These are phyloP conservation scores for Lacanobia oleracea DNA, from an alignment of 2,888 invertebrate species.

Conservation along the genomic window DNA sequence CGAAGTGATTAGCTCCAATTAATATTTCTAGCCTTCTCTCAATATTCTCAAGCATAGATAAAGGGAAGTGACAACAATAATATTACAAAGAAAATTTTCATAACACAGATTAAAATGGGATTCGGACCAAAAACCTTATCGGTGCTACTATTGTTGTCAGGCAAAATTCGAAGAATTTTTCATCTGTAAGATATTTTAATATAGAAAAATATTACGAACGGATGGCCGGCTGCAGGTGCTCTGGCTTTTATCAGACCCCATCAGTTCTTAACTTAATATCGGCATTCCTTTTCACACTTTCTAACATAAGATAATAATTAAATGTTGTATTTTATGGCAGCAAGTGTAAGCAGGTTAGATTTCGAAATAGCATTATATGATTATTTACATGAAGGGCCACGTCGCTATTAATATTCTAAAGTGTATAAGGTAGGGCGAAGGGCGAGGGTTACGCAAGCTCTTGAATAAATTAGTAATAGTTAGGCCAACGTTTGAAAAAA, in stretches of 20 bases:
- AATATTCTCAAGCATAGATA: not conserved
- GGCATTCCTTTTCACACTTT: constrained; percentile 36
- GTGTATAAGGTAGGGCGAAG: constrained; percentile 66
- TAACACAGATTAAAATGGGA: constrained; percentile 7
- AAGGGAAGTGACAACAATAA: not conserved
- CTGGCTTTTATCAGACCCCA: constrained; percentile 16
- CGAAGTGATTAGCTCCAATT: not conserved
- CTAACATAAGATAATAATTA: constrained; percentile 41
- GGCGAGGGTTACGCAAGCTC: constrained; percentile 68
- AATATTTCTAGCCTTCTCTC: not conserved
- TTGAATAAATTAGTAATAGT: constrained; percentile 70
- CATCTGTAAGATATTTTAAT: constrained; percentile 49
- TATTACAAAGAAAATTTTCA: not conserved
- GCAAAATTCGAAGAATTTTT: constrained; percentile 36
- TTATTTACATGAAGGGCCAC: constrained; percentile 68
- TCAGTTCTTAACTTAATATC: constrained; percentile 17
- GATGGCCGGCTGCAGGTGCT: constrained; percentile 36
- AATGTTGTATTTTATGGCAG: constrained; percentile 31
- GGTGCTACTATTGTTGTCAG: constrained; percentile 41
- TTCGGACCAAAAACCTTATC: not conserved
- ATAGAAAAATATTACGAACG: constrained; percentile 30
- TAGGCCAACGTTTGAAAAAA: constrained; percentile 66
- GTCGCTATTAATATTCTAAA: constrained; percentile 68
- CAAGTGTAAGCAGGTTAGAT: constrained; percentile 45
- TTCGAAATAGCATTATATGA: constrained; percentile 65